phyloP scores from a whole-genome alignment of 1,140 invertebrate genomes.

The Brachionus angularis region DNA sequence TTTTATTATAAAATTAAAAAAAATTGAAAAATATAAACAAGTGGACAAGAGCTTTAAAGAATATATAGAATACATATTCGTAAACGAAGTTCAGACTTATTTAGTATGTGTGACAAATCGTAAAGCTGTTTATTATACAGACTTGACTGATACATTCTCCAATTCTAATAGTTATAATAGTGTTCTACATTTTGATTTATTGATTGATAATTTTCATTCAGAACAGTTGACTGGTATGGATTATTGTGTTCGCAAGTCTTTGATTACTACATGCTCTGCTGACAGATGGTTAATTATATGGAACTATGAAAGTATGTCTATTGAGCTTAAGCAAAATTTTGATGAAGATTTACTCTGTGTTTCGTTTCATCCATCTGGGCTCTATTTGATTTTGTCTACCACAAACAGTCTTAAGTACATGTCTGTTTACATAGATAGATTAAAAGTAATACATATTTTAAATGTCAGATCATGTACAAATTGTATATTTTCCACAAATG shows the following conservation, averaged over 20 bases:
- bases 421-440: slow-evolving; percentile 77
- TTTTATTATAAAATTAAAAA: slow-evolving; percentile 2
- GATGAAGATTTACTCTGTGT: slow-evolving; percentile 73
- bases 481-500: slow-evolving; percentile 71
- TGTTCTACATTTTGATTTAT: not conserved
- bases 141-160: slow-evolving; percentile 66
- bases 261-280: slow-evolving; percentile 75
- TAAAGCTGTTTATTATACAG: slow-evolving; percentile 56
- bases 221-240: slow-evolving; percentile 72
- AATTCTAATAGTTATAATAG: slow-evolving; percentile 12
- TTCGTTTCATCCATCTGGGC: slow-evolving; percentile 75
- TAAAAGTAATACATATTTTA: slow-evolving; percentile 71
- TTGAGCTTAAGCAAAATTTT: slow-evolving; percentile 75
- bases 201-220: slow-evolving; percentile 63
- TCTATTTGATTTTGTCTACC: slow-evolving; percentile 82
- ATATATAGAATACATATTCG: not conserved
- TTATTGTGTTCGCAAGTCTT: slow-evolving; percentile 77
- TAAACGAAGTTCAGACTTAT: not conserved
- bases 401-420: slow-evolving; percentile 78
- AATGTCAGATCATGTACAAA: slow-evolving; percentile 67
- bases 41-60: slow-evolving; percentile 24
- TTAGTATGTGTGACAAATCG: not conserved
- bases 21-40: slow-evolving; percentile 23
- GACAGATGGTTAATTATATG: slow-evolving; percentile 80
- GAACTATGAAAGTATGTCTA: slow-evolving; percentile 72